Conservation (phyloP, 1,140 invertebrate genomes). For the Grapholita molesta region DNA sequence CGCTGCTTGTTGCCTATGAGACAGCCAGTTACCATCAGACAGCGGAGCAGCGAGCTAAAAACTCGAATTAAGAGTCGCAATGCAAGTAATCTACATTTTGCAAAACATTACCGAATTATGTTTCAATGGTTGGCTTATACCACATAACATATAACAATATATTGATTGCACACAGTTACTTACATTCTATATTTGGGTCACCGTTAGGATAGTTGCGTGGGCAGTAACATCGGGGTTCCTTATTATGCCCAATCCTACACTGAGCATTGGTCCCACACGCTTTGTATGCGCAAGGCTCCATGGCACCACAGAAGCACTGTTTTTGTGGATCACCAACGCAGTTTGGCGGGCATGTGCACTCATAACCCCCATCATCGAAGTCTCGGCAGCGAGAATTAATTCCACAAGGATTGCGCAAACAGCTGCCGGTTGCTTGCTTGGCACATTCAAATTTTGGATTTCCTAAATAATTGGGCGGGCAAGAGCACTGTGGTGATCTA, state of each 20-base stretch:
- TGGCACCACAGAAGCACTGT: conserved; percentile 86
- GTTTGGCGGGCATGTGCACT: conserved; percentile 87
- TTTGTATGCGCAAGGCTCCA: conserved; percentile 84
- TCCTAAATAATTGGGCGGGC: conserved; percentile 90
- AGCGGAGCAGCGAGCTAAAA: too few relatives aligned
- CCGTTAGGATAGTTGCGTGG: conserved; percentile 88
- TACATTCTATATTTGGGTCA: conserved; percentile 92
- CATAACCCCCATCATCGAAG: conserved; percentile 82
- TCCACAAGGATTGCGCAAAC: conserved; percentile 89
- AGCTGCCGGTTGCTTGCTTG: conserved; percentile 81
- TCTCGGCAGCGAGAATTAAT: conserved; percentile 90
- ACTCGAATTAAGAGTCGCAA: too few relatives aligned
- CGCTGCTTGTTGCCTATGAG: too few relatives aligned
- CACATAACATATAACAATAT: too few relatives aligned
- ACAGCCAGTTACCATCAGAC: too few relatives aligned
- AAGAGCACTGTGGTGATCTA: conserved; percentile 88
- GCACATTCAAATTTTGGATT: conserved; percentile 90
- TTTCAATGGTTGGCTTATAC: too few relatives aligned
- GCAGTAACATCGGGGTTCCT: conserved; percentile 88
- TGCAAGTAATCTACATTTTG: too few relatives aligned
- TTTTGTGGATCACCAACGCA: conserved; percentile 90
- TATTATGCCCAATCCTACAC: conserved; percentile 83
- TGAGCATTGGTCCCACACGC: conserved; percentile 90
- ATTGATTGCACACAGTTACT: conserved; percentile 48
- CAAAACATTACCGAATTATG: too few relatives aligned